Base-by-base conservation (phyloP, 2,113 vertebrate species). In the Ancistrus triradiatus region DNA sequence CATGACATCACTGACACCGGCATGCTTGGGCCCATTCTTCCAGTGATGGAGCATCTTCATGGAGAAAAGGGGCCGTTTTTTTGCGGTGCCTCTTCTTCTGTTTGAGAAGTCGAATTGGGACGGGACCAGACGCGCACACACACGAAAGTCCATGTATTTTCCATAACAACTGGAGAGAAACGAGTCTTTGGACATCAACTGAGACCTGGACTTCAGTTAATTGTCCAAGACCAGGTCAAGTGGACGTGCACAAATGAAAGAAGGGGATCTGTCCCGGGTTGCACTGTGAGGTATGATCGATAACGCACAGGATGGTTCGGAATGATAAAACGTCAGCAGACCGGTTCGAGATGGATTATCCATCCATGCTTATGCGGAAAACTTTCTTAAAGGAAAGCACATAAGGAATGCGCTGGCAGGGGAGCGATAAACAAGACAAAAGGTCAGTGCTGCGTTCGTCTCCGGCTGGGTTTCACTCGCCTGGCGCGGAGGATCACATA, bases 401-500 rank as follows among this genome's bases (percentile, higher is more conserved):
- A 31, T 25, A 40, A 52, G 42, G 58, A 38, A 33, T 22, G 47
- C 0, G 17, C 40, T 15, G 10, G n/a, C 18, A 14, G 51, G 19
- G 7, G 11, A 35, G 11, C 24, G 47, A 47, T 22, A 14, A 43
- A n/a, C 25, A 24, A 57, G 52, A 24, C 6, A 13, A 15, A 3
- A 43, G 10, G 24, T 79, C 65, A 79, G 43, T 49, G 64, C 38
- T 75, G 84, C 4, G 69, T 51, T 50, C 80, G 90, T 50, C 31
- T 93, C 76, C 82, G 84, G 72, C 4, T 56, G 40, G 80, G 86
- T 73, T 78, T 92, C 4, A 37, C 37, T 74, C 86, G 87, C 59
- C 84, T 80, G 25, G 88, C n/a, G 65, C 91, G 92, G 24, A 94
- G 81, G 63, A 94, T 93, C 13, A 78, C 88, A 14, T 94, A 94